Base-by-base conservation (phyloP, 2,797 vertebrate genomes). In the Chiroxiphia lanceolata region DNA sequence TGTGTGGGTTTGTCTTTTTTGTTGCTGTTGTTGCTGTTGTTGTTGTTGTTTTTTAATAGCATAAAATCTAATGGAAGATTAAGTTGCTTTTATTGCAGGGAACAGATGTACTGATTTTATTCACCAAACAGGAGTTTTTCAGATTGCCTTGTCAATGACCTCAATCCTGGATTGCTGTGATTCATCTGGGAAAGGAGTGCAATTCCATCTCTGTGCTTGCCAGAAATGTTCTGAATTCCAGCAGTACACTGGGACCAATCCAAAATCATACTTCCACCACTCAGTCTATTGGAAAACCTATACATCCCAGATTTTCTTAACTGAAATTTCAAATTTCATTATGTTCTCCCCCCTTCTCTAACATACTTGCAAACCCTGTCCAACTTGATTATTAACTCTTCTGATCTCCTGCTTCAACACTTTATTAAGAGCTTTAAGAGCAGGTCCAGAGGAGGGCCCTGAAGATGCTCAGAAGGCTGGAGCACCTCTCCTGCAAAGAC, bases 51-150 rank as follows among this genome's bases (percentile, higher is more conserved):
- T 72, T 54, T 74, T 38, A 64, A 27, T 36, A 57, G 6, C 34
- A 23, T 74, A 64, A 84, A 93, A 29, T 78, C 45, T 93, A 94
- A 83, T 88, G 65, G 7, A 1, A 83, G 88, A 93, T 95, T 89
- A 94, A 61, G 65, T 59, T 50, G 81, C 94, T 86, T 81, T 71
- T 76, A 64, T 23, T 74, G 44, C 21, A 90, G 48, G 19, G 70
- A 93, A 91, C 85, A 91, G 95, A 91, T 95, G 88, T 61, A 53
- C 31, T 74, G 76, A 31, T 47, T 95, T 95, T 94, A 86, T 75
- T 95, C 71, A 93, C 68, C 40, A 87, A 29, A 26, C 27, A 81
- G 21, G 33, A 90, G 16, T 26, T 53, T 42, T 76, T 53, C 72
- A 72, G 80, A 83, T 79, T 83, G 57, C 53, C 47, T 87, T 86